Evolutionary conservation across 1,140 invertebrate genomes (phyloP).

Genomic region (Lysiphlebus fabarum): DNA sequence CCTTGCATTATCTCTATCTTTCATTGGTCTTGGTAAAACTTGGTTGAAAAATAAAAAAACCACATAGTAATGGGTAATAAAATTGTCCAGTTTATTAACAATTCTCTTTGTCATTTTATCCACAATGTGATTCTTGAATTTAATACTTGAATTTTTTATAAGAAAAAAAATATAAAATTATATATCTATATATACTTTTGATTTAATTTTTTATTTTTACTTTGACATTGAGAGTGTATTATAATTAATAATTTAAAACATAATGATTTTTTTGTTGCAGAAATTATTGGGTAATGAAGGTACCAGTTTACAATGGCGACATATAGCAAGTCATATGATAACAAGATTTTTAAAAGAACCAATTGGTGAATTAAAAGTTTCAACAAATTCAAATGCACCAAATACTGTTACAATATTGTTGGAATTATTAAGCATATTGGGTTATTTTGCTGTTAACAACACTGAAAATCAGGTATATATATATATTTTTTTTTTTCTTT

Average conservation of each 20-base stretch:
- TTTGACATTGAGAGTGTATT: too few relatives aligned
- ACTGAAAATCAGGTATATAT: conserved; percentile 74
- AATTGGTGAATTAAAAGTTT: conserved; percentile 47
- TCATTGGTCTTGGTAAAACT: conserved; percentile 10
- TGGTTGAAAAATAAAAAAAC: conserved; percentile 15
- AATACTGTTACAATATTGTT: conserved; percentile 59
- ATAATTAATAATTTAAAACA: too few relatives aligned
- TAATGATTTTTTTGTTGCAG: conserved; percentile 62
- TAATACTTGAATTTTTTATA: conserved; percentile 14
- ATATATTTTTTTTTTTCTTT: too few relatives aligned
- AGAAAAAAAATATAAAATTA: not conserved
- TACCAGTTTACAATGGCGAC: conserved; percentile 81
- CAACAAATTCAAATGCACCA: conserved; percentile 34
- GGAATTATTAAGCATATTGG: conserved; percentile 73
- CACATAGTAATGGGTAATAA: not conserved
- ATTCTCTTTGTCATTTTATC: conserved; percentile 38
- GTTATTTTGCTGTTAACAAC: conserved; percentile 78
- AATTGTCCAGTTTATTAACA: conserved; percentile 33
- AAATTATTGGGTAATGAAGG: conserved; percentile 81
- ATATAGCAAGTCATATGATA: conserved; percentile 80
- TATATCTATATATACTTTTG: too few relatives aligned
- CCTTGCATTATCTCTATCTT: conserved; percentile 36
- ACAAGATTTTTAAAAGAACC: conserved; percentile 68
- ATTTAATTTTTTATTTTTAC: not conserved
- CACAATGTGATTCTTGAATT: conserved; percentile 17